Evolutionary conservation across 1,140 invertebrate species (phyloP).

Genomic region (Microplitis mediator): DNA sequence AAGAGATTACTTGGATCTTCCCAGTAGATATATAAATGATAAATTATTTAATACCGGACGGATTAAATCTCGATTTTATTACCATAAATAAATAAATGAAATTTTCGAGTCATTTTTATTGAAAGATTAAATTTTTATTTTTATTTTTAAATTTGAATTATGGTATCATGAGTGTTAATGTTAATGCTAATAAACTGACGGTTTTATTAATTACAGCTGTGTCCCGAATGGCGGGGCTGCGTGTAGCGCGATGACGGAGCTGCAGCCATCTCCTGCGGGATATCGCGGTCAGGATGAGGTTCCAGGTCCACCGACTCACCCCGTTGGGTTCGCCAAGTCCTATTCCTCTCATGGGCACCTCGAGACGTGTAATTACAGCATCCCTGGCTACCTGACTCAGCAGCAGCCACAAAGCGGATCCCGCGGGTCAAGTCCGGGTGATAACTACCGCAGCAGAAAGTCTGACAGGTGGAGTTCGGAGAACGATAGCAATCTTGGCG

Average conservation of each 20-base stretch:
- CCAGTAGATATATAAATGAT: no score
- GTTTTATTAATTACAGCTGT: slow-evolving; percentile 46
- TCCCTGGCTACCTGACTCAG: slow-evolving; percentile 35
- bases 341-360: slow-evolving; percentile 51
- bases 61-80: neutral
- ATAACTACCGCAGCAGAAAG: slow-evolving; percentile 21
- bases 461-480: slow-evolving; percentile 19
- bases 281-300: slow-evolving; percentile 60
- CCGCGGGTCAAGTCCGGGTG: slow-evolving; percentile 22
- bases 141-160: no score
- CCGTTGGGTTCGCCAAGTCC: slow-evolving; percentile 51
- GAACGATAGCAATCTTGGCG: slow-evolving; percentile 19
- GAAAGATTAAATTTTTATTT: no score
- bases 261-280: slow-evolving; percentile 60
- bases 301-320: slow-evolving; percentile 51
- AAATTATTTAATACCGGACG: no score
- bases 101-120: no score
- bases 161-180: neutral
- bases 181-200: slow-evolving; percentile 27
- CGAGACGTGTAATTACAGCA: slow-evolving; percentile 55
- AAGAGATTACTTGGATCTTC: no score
- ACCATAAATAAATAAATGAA: neutral
- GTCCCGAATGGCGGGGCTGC: slow-evolving; percentile 61
- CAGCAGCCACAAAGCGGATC: slow-evolving; percentile 12
- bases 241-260: slow-evolving; percentile 64